These are phyloP conservation scores for Eupithecia pulchellata DNA, from an alignment of 2,888 invertebrate genomes.

Conservation along the genomic window DNA sequence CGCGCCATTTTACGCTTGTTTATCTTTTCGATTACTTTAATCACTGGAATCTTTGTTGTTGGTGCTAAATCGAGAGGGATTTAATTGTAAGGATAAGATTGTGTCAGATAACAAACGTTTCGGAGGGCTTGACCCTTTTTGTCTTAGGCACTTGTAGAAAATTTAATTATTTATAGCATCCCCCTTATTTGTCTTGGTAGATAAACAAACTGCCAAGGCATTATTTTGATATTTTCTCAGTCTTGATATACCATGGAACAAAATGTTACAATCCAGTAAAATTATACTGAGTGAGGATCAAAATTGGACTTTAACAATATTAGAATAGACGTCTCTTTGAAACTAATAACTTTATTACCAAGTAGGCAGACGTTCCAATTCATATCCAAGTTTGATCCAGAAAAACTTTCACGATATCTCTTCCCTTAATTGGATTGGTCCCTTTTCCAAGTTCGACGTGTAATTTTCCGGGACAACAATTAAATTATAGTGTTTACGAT, in stretches of 20 bases:
- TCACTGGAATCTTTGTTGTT: slow-evolving; percentile 18
- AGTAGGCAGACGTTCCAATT: slow-evolving; percentile 36
- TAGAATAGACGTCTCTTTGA: neutral
- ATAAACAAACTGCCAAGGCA: neutral
- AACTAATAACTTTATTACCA: slow-evolving; percentile 23
- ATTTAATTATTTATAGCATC: neutral
- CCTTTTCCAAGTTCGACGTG: slow-evolving; percentile 44
- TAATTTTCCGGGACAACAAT: slow-evolving; percentile 43
- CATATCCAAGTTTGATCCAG: slow-evolving; percentile 38
- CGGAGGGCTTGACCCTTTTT: neutral
- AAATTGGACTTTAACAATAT: neutral
- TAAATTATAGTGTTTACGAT: slow-evolving; percentile 54
- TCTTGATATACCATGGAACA: neutral
- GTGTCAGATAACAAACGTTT: slow-evolving; percentile 9
- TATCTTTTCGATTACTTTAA: slow-evolving; percentile 32
- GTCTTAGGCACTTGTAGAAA: neutral
- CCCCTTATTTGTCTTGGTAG: neutral
- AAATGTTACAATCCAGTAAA: neutral
- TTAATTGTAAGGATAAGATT: slow-evolving; percentile 11
- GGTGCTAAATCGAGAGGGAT: slow-evolving; percentile 13
- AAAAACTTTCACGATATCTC: slow-evolving; percentile 43
- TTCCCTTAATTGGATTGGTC: slow-evolving; percentile 43
- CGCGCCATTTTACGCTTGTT: slow-evolving; percentile 26
- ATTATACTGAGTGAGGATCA: neutral
- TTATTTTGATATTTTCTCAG: neutral